Base-by-base conservation (phyloP, 92 coral and sea anemone genomes). In the Metridium senile region DNA sequence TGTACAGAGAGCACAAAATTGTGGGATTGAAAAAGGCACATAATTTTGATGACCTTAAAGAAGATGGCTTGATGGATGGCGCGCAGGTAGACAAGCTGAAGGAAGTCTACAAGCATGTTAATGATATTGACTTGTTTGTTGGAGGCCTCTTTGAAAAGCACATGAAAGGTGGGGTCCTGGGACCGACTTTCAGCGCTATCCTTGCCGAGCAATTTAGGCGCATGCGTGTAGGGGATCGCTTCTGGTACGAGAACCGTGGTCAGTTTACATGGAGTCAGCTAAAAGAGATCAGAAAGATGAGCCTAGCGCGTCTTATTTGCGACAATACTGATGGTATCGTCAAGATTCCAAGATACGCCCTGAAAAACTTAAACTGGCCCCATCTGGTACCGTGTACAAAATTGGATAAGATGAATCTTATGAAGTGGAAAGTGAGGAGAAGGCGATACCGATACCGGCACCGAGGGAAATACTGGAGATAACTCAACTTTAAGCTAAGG, bases 71-170 rank as follows among this genome's bases (percentile, higher is more conserved):
- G 58, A 17, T 0, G 11, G 31, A 29, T 46, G 66, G 46, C n/a
- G n/a, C n/a, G 43, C 53, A 77, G 46, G 0, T 56, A 9, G 10
- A 17, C 6, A 54, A 35, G 17, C 43, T 83, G 43, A 45, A 16
- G 68, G 27, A 49, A 18, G 66, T 70, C 16, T 83, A 70, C 68
- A 27, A 28, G 0, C 53, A 76, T 57, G 62, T 62, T 0, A 70
- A 83, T 69, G 82, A 83, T 13, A 61, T 83, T 0, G 87, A 83
- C 57, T 33, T 76, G 28, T 83, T 76, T 18, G 82, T 70, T 11
- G 87, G 82, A 9, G 82, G 87, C 1, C 8, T 81, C 23, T 33
- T 32, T 22, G 85, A 81, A 69, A 81, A 31, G 56, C 79, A 67
- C 29, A 27, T 71, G 9, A 29, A 58, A 21, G 74, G 68, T 11